Percentiles rank a stretch among this genome's conserved stretches.
Evolutionary conservation across 92 coral and sea anemone genomes (phyloP).

Genomic region (Plumapathes pennacea): DNA sequence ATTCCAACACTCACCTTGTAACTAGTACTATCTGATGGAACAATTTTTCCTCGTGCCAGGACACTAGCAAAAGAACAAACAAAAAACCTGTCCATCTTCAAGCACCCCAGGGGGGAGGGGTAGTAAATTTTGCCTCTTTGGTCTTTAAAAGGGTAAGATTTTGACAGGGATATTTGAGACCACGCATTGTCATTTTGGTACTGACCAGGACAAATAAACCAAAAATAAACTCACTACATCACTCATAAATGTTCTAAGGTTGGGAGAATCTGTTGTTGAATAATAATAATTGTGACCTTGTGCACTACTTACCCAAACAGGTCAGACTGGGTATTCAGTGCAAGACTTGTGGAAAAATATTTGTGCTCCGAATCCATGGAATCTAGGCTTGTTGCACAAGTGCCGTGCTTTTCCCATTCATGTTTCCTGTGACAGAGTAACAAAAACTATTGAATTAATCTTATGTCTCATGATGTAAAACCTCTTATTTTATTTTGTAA

Average conservation of each 20-base stretch:
- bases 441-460: neutral
- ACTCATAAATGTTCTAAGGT: too few relatives aligned
- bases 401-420: slow-evolving; percentile 96
- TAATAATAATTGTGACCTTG: too few relatives aligned
- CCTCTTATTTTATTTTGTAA: neutral
- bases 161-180: too few relatives aligned
- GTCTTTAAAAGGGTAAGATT: too few relatives aligned
- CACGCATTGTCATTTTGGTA: too few relatives aligned
- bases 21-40: slow-evolving; percentile 29
- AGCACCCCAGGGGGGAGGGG: too few relatives aligned
- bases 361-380: slow-evolving; percentile 67
- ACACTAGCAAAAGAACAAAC: slow-evolving; percentile 20
- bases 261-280: too few relatives aligned
- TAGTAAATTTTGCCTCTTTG: too few relatives aligned
- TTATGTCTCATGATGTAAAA: neutral
- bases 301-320: slow-evolving; percentile 58
- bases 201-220: too few relatives aligned
- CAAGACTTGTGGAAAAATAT: slow-evolving; percentile 59
- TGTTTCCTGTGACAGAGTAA: slow-evolving; percentile 59
- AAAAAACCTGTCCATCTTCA: too few relatives aligned
- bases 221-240: too few relatives aligned
- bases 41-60: slow-evolving; percentile 39
- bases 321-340: slow-evolving; percentile 53
- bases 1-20: slow-evolving; percentile 67
- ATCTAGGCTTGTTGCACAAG: slow-evolving; percentile 64